Base-by-base conservation (phyloP, 2,888 invertebrate species). In the Hipparchia semele region DNA sequence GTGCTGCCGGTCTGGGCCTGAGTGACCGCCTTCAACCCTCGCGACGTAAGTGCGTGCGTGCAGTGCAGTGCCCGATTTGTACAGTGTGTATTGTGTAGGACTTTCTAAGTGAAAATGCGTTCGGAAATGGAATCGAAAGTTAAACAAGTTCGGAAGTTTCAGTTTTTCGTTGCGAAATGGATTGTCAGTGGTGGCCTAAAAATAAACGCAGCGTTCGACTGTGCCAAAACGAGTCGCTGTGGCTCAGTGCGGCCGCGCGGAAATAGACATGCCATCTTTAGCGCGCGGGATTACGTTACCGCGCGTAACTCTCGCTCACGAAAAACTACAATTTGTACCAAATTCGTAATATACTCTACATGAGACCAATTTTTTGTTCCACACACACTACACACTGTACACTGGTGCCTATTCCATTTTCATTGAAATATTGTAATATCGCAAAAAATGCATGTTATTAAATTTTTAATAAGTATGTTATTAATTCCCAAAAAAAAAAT, bases 21-120 rank as follows among this genome's bases (percentile, higher is more conserved):
- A 87, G 89, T 90, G 92, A 91, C 94, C 93, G 92, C 87, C 91
- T 91, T 91, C 90, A 80, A 88, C 90, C 90, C 90, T 92, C 90
- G 94, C 93, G 92, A 94, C 94, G 94, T 94, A 93, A 94, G 94
- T 94, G 91, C 86, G 88, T 83, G 88, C 79, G 89, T 87, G 90
- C 81, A 86, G 87, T 88, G 88, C 78, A 82, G 82, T 85, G 85
- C 84, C 83, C 83, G 83, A 85, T 83, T 58, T 85, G 87, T 86
- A 86, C 78, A 77, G 80, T 80, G 78, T 80, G 78, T 80, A 80
- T 76, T 79, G 77, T 80, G 79, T 80, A 80, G 77, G 74, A 83
- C 79, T 80, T 75, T 76, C 75, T 70, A 10, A 65, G 53, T 53
- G 53, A 65, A 53, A 80, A 81, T 81, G 85, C 77, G 82, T 82